A percentile compares a stretch with the other conserved stretches of the same genome.
Conservation (phyloP, 1,140 invertebrate species). For the Gonatopus flavifemur region DNA sequence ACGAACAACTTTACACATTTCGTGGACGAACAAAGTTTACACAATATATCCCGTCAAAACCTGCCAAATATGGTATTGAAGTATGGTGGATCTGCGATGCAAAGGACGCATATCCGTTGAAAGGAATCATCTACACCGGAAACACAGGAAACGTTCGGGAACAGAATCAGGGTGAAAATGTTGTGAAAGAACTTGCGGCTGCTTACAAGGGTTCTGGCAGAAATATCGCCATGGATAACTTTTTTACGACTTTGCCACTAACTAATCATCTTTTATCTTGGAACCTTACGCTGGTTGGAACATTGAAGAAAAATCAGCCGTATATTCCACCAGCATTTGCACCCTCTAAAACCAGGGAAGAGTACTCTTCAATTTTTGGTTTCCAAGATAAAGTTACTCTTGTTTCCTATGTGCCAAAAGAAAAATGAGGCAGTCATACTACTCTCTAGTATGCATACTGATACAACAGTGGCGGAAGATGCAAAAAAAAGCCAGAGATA, state of each 20-base stretch:
- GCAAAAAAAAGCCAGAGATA: slow-evolving; percentile 36
- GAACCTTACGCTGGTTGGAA: slow-evolving; percentile 35
- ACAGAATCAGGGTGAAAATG: slow-evolving; percentile 19
- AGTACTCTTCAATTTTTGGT: slow-evolving; percentile 10
- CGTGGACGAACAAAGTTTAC: slow-evolving; percentile 46
- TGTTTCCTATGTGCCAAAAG: slow-evolving; percentile 19
- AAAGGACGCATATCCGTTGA: slow-evolving; percentile 28
- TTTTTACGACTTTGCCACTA: slow-evolving; percentile 33
- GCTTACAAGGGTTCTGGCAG: slow-evolving; percentile 19
- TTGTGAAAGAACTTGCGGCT: slow-evolving; percentile 23
- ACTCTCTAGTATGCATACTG: slow-evolving; percentile 19
- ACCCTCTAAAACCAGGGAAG: slow-evolving; percentile 2
- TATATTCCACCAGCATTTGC: background rate
- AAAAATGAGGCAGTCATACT: slow-evolving; percentile 22
- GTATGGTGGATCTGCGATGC: slow-evolving; percentile 41
- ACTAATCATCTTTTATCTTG: slow-evolving; percentile 21
- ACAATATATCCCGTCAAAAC: too few species aligned
- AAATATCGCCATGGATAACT: slow-evolving; percentile 38
- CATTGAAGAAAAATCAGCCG: slow-evolving; percentile 19
- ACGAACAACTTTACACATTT: slow-evolving; percentile 41
- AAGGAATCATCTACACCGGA: slow-evolving; percentile 32
- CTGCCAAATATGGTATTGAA: slow-evolving; percentile 58
- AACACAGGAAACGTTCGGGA: slow-evolving; percentile 24
- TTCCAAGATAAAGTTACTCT: slow-evolving; percentile 23
- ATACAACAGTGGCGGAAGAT: slow-evolving; percentile 10